These are phyloP conservation scores for Scleropages formosus DNA, from an alignment of 2,797 vertebrate species.

Conservation along the genomic window DNA sequence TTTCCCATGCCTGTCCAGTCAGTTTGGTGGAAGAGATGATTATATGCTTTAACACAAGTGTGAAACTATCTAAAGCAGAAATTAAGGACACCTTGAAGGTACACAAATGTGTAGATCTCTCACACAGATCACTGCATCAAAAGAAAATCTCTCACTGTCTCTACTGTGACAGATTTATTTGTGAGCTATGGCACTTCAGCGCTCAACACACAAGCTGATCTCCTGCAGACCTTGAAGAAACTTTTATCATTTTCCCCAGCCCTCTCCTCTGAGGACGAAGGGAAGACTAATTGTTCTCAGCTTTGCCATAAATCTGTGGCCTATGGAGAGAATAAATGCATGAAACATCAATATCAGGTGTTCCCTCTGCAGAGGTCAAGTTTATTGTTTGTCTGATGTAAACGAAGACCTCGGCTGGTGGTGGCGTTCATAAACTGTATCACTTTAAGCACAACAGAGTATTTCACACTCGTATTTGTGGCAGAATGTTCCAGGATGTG, in stretches of 20 bases:
- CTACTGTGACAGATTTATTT: constrained; percentile 31
- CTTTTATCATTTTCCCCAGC: constrained; percentile 27
- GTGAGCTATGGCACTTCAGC: constrained; percentile 33
- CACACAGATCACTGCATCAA: constrained; percentile 16
- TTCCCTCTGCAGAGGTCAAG: constrained; percentile 67
- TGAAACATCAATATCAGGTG: constrained; percentile 55
- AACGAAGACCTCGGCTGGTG: constrained; percentile 56
- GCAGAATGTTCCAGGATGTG: constrained; percentile 47
- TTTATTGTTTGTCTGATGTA: constrained; percentile 56
- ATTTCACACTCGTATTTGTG: constrained; percentile 62
- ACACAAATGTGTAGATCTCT: not conserved
- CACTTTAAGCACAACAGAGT: constrained; percentile 62
- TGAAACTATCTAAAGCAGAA: constrained; percentile 5
- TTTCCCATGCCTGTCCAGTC: constrained; percentile 27
- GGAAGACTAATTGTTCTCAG: constrained; percentile 32
- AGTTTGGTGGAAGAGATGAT: not conserved
- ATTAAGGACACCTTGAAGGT: not conserved
- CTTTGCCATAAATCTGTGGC: constrained; percentile 39
- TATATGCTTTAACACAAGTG: not conserved
- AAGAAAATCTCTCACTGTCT: constrained; percentile 2
- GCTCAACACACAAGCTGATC: constrained; percentile 38
- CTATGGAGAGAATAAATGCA: constrained; percentile 35
- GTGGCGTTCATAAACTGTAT: constrained; percentile 55
- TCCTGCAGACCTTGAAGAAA: constrained; percentile 37
- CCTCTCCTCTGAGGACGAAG: constrained; percentile 24